Base-by-base conservation (phyloP, 92 coral and sea anemone genomes). In the Zoanthus sansibaricus region DNA sequence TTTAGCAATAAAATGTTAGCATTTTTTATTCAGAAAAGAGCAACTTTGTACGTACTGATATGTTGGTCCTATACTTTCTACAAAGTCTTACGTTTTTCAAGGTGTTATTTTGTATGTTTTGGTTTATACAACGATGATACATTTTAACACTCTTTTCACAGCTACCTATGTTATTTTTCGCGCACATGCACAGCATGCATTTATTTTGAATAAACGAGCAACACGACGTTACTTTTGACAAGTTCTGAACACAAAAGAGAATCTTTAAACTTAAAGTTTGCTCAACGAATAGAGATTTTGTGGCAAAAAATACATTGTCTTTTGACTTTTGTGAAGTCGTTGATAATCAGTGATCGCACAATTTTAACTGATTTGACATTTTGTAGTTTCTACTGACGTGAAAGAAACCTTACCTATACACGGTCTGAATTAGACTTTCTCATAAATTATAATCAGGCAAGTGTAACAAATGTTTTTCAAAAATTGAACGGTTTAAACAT, bases 101-200 rank as follows among this genome's bases (percentile, higher is more conserved):
- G 17, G 18, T 25, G 78, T 16, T 51, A 37, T 18, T 52, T 51
- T 51, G 52, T 76, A 14, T 52, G 21, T 45, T 30, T 51, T 76
- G 44, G 13, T 55, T 9, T 31, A 18, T 76, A 69, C 46, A 20
- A 67, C 48, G 82, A 76, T 54, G 82, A 76, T 51, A 76, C 44
- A 12, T 30, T 12, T 54, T 76, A 76, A 14, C 25, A 25, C 20
- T 76, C 67, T 76, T 51, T 76, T 76, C 82, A 30, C 82, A 20
- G 44, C 82, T 25, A 12, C 30, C 20, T 12, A 32, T 74, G 78
- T 76, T 52, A 51, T 52, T 20, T 76, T 47, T 48, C 58, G 58
- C 46, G 46, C 12, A 51, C 84, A 61, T 9, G 73, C 66, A 55
- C 71, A 11, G 18, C 74, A 11, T 13, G 6, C 74, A 30, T 9